Percentiles rank a stretch among this genome's conserved stretches.
phyloP scores from a whole-genome alignment of 2,888 invertebrate species.

The Ophion obscuratus region DNA sequence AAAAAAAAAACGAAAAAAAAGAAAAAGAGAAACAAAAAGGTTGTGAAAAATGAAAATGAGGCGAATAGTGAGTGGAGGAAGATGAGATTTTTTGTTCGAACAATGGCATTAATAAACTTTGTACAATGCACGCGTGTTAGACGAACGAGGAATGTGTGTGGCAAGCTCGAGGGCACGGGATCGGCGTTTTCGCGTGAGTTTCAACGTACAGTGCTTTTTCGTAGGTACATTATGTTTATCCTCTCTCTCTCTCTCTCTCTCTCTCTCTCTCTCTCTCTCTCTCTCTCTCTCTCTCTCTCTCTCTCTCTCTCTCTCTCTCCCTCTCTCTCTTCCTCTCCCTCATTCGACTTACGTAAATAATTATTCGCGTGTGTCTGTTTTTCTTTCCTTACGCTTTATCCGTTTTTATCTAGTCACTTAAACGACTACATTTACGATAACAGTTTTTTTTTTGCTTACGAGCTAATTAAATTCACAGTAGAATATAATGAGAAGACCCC shows the following conservation, averaged over 20 bases:
- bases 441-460: conserved; percentile 73
- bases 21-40: too few relatives aligned
- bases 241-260: conserved; percentile 59
- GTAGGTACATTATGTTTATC: conserved; percentile 72
- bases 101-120: conserved; percentile 73
- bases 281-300: conserved; percentile 60
- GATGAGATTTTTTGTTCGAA: background rate
- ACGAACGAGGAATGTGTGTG: background rate
- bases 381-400: background rate
- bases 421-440: conserved; percentile 78
- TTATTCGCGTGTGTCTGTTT: conserved; percentile 28
- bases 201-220: conserved; percentile 79
- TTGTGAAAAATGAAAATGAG: background rate
- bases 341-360: conserved; percentile 21
- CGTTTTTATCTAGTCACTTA: conserved; percentile 73
- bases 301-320: conserved; percentile 66
- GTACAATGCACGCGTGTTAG: conserved; percentile 72
- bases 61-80: background rate
- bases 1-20: too few relatives aligned
- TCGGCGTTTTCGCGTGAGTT: conserved; percentile 75
- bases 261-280: conserved; percentile 68
- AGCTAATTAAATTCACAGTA: conserved; percentile 80
- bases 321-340: conserved; percentile 58
- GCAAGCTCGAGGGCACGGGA: conserved; percentile 77
- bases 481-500: conserved; percentile 79